These are phyloP conservation scores for Micrasema longulum DNA, from an alignment of 1,140 invertebrate genomes.

Conservation along the genomic window DNA sequence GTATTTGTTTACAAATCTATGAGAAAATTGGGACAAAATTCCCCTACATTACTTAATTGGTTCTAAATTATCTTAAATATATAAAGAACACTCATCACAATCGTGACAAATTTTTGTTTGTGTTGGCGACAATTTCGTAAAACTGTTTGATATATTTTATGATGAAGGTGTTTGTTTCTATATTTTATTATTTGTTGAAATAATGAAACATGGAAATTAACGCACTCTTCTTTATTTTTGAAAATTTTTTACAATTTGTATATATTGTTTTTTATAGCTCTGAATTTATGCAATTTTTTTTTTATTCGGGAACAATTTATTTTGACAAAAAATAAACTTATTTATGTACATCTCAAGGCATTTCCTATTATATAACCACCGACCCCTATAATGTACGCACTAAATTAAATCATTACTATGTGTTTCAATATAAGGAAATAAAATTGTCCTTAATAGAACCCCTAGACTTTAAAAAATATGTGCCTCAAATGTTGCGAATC, in stretches of 20 bases:
- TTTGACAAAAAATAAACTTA: conserved; percentile 29
- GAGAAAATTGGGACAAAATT: conserved; percentile 1
- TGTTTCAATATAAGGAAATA: too few species aligned
- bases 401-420: too few species aligned
- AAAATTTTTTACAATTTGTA: conserved; percentile 16
- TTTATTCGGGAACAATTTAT: conserved; percentile 10
- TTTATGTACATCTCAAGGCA: neutral
- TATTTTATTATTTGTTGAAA: conserved; percentile 29
- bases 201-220: conserved; percentile 25
- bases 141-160: conserved; percentile 18
- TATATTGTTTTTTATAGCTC: conserved; percentile 16
- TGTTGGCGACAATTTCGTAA: conserved; percentile 13
- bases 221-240: too few species aligned
- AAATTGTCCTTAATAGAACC: too few species aligned
- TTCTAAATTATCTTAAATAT: too few species aligned
- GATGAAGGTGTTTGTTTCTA: conserved; percentile 18
- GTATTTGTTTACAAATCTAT: conserved; percentile 33
- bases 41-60: conserved; percentile 2
- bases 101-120: neutral
- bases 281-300: conserved; percentile 11
- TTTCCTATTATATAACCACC: neutral
- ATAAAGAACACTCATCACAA: too few species aligned
- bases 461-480: too few species aligned
- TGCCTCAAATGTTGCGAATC: too few species aligned
- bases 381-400: neutral